These are phyloP conservation scores for Macaria liturata DNA, from an alignment of 2,888 invertebrate species.

Conservation along the genomic window DNA sequence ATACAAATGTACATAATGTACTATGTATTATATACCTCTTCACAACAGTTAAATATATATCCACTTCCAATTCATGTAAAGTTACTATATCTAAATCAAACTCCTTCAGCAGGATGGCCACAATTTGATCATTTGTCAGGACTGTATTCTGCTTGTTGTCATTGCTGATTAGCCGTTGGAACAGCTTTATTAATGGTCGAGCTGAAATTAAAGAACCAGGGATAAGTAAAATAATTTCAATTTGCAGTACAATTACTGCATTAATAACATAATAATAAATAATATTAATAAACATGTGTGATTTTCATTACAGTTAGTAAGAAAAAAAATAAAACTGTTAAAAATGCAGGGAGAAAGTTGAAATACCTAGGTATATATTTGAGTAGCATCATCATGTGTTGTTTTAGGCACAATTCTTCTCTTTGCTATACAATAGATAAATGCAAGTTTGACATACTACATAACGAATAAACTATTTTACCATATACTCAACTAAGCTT, in stretches of 20 bases:
- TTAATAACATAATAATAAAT: too few species aligned
- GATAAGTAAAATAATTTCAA: too few species aligned
- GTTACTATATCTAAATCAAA: slow-evolving; percentile 49
- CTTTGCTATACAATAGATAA: too few species aligned
- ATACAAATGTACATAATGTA: too few species aligned
- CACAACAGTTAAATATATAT: slow-evolving; percentile 62
- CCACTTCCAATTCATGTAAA: slow-evolving; percentile 56
- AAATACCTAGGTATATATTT: too few species aligned
- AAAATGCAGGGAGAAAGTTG: too few species aligned
- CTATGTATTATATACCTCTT: slow-evolving; percentile 43
- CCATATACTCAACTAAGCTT: too few species aligned
- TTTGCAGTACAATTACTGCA: too few species aligned
- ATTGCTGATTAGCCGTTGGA: slow-evolving; percentile 56
- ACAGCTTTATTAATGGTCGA: slow-evolving; percentile 60
- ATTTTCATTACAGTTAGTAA: not conserved
- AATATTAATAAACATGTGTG: not conserved
- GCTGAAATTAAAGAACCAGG: slow-evolving; percentile 44
- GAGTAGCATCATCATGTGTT: too few species aligned
- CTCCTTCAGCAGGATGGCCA: slow-evolving; percentile 59
- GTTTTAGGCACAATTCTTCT: too few species aligned
- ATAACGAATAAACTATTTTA: too few species aligned
- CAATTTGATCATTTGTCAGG: slow-evolving; percentile 62
- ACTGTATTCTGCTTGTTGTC: slow-evolving; percentile 60
- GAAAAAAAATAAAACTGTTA: not conserved
- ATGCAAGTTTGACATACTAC: too few species aligned